Base-by-base conservation (phyloP, 2,888 invertebrate genomes). In the Tubiluchus corallicola region DNA sequence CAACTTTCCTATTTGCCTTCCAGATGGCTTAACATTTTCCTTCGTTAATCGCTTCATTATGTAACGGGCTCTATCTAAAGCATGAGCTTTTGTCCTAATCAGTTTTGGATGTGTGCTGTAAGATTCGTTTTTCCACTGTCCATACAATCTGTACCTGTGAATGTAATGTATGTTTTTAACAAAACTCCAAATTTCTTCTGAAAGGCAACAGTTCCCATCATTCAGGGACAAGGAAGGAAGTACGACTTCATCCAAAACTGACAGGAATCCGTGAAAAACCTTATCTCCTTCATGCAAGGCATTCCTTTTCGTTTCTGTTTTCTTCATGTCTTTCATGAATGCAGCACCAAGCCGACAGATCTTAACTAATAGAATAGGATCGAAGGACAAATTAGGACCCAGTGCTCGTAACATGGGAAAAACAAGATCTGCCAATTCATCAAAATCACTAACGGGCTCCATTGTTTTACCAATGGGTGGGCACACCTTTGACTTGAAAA, bases 21-120 rank as follows among this genome's bases (percentile, higher is more conserved):
- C 98, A 48, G 90, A 82, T 1, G 84, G 87, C 64, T 96, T 98
- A 3, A 94, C 87, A 57, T 92, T 98, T 63, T 99, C 98, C 62
- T 98, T 99, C 55, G 90, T 90, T 29, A 72, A 55, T n/a, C 72
- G 63, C 51, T 96, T 94, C 85, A 98, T 88, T 29, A 94, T 80
- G 52, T 87, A 87, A 61, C 90, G 90, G 41, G 92, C 83, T 57
- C 82, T 77, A 58, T 90, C 88, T 52, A 87, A 74, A 0, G 83
- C 79, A 59, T 84, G 82, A 1, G 84, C 88, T 38, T 82, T 74
- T 21, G 82, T 79, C 17, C 81, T 72, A 57, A 90, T 74, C 43
- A 98, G 66, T 37, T 79, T 74, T 0, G 94, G 82, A 64, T 92
- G 84, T 40, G 78, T 68, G 47, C 75, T 71, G 52, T 78, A 77